phyloP scores from a whole-genome alignment of 2,888 invertebrate genomes.

The Leucophenga maculata region DNA sequence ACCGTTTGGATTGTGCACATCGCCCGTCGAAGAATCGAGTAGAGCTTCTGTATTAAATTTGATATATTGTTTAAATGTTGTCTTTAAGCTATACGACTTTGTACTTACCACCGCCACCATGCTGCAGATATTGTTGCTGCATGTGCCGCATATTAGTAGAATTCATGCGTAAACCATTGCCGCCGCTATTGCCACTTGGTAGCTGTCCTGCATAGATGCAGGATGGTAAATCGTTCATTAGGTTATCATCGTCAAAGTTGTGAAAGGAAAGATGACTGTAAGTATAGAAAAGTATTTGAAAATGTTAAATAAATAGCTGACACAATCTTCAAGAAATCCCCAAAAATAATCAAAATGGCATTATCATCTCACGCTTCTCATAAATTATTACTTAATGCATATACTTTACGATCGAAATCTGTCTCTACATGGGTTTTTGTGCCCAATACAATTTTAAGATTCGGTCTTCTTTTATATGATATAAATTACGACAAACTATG shows the following conservation, averaged over 20 bases:
- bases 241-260: slow-evolving; percentile 73
- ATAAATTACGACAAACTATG: no score
- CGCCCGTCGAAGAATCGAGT: slow-evolving; percentile 65
- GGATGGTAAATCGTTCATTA: slow-evolving; percentile 82
- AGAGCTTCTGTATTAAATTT: slow-evolving; percentile 56
- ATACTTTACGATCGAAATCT: no score
- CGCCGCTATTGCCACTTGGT: slow-evolving; percentile 56
- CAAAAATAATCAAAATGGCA: no score
- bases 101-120: slow-evolving; percentile 59
- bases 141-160: slow-evolving; percentile 70
- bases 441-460: no score
- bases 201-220: slow-evolving; percentile 83
- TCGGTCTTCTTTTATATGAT: no score
- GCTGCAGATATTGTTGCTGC: slow-evolving; percentile 72
- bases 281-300: not conserved
- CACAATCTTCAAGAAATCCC: no score
- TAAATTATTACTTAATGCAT: no score
- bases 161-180: slow-evolving; percentile 58
- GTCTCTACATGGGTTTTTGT: no score
- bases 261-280: slow-evolving; percentile 70
- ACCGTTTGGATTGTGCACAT: slow-evolving; percentile 45
- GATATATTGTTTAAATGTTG: not conserved
- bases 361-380: no score
- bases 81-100: not conserved
- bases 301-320: no score